Evolutionary conservation across 2,888 invertebrate genomes (phyloP), one percentile per base, ranked within the genome.

Genomic region (Hylaea fasciaria): DNA sequence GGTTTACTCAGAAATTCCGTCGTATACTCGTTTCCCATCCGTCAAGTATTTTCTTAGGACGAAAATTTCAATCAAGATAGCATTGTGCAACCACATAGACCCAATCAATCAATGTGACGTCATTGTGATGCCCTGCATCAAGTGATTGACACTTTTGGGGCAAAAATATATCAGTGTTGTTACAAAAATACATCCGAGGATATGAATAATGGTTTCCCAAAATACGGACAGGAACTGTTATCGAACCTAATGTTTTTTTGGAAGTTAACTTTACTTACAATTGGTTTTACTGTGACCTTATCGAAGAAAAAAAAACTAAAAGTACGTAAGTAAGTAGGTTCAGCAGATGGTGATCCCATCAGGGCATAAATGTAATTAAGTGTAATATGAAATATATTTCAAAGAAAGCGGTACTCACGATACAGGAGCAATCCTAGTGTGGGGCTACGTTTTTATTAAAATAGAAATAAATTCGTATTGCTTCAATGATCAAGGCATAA

Each of bases 51-150:
- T 85, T 88, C 78, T 83, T 87, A 86, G 86, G 87, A 85, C 74
- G 71, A 68, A 66, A 80, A 71, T 78, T 77, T 74, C 78, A 80
- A 81, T 82, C 75, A 81, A 73, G 78, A 77, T 72, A 73, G 81
- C 68, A 84, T 89, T 89, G 87, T 88, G 83, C 84, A 85, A 84
- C 83, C 85, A 82, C 78, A 83, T 85, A 84, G 76, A 71, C 70
- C 74, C 79, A 76, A 84, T 86, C 86, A 78, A 86, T 87, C 87
- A 88, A 79, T 80, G 80, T 82, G 62, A 54, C 57, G 57, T 66
- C 65, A 52, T 58, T 65, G 62, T 46, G 52, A 55, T 60, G 57
- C 60, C 58, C 67, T 69, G 64, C 55, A 62, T 62, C 64, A 61
- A 28, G 22, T 61, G 54, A 57, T 50, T 45, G 57, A 57, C 57